Evolutionary conservation across 2,888 invertebrate genomes (phyloP).

Genomic region (Dorcus hopei): DNA sequence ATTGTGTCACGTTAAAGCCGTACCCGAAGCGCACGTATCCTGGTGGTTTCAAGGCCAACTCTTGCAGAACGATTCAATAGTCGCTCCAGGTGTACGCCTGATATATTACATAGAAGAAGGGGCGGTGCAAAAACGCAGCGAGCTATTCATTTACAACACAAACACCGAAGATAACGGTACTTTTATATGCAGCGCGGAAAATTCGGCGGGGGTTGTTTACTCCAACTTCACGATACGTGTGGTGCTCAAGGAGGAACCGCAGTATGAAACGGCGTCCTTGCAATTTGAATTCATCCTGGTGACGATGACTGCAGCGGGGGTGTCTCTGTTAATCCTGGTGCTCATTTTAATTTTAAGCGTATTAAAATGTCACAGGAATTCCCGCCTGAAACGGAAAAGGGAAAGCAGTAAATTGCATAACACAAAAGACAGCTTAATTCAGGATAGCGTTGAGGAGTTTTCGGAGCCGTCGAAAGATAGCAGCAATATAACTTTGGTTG

Average conservation of each 20-base stretch:
- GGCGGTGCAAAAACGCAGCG: constrained; percentile 71
- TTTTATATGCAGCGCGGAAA: constrained; percentile 82
- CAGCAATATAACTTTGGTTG: constrained; percentile 31
- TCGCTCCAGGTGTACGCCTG: constrained; percentile 64
- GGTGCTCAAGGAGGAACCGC: constrained; percentile 68
- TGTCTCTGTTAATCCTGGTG: constrained; percentile 62
- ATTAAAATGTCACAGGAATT: constrained; percentile 47
- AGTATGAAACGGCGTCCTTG: constrained; percentile 44
- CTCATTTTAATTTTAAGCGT: constrained; percentile 66
- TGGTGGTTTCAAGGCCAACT: constrained; percentile 83
- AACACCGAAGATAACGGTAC: constrained; percentile 80
- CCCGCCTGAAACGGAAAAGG: constrained; percentile 43
- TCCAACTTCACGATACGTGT: constrained; percentile 80
- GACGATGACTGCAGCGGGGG: constrained; percentile 63
- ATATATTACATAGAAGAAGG: constrained; percentile 71
- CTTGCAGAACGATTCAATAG: constrained; percentile 70
- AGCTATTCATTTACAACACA: constrained; percentile 75
- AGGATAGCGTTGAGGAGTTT: constrained; percentile 40
- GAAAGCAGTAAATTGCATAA: constrained; percentile 36
- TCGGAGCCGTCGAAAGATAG: constrained; percentile 36
- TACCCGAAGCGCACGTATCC: constrained; percentile 76
- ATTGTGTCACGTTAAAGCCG: constrained; percentile 74
- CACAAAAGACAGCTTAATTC: constrained; percentile 40
- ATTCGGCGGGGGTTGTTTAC: constrained; percentile 74
- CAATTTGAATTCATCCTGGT: constrained; percentile 70